A percentile compares a stretch with the other conserved stretches of the same genome.
Conservation (phyloP, 1,140 invertebrate genomes). For the Idris sp. region DNA sequence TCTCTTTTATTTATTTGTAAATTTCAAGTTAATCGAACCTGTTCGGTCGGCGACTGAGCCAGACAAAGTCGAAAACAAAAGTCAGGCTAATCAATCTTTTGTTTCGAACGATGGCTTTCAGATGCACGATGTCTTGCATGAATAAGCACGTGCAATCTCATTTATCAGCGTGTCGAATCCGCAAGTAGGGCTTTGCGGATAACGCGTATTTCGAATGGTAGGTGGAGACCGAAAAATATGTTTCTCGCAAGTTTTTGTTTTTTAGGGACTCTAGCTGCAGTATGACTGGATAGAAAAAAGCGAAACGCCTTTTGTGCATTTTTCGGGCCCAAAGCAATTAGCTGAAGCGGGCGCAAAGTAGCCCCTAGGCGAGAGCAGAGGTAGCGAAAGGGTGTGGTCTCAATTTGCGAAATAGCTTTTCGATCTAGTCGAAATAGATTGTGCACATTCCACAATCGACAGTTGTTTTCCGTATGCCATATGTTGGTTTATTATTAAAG, state of each 20-base stretch:
- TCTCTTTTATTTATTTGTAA: constrained; percentile 5
- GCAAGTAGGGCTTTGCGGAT: constrained; percentile 27
- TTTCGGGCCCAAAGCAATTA: constrained; percentile 65
- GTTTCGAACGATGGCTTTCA: constrained; percentile 46
- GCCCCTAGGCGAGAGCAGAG: constrained; percentile 49
- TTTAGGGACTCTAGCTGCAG: constrained; percentile 14
- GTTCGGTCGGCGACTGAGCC: constrained; percentile 28
- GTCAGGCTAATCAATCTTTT: constrained; percentile 58
- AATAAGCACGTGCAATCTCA: constrained; percentile 51
- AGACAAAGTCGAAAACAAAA: constrained; percentile 51
- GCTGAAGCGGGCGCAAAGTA: constrained; percentile 65
- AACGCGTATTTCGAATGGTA: constrained; percentile 14
- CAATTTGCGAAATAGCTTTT: constrained; percentile 71
- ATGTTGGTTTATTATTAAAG: constrained; percentile 56
- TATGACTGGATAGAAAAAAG: constrained; percentile 25
- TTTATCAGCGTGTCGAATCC: constrained; percentile 54
- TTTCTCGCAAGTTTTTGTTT: constrained; percentile 12
- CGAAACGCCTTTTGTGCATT: too few relatives aligned
- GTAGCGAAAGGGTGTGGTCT: constrained; percentile 67
- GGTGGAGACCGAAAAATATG: constrained; percentile 16
- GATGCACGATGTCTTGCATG: constrained; percentile 49
- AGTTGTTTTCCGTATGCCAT: constrained; percentile 63
- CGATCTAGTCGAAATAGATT: constrained; percentile 41
- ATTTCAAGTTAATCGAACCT: constrained; percentile 36
- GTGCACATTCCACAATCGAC: constrained; percentile 26